Evolutionary conservation across 2,797 vertebrate genomes (phyloP).

Genomic region (Malurus splendens): DNA sequence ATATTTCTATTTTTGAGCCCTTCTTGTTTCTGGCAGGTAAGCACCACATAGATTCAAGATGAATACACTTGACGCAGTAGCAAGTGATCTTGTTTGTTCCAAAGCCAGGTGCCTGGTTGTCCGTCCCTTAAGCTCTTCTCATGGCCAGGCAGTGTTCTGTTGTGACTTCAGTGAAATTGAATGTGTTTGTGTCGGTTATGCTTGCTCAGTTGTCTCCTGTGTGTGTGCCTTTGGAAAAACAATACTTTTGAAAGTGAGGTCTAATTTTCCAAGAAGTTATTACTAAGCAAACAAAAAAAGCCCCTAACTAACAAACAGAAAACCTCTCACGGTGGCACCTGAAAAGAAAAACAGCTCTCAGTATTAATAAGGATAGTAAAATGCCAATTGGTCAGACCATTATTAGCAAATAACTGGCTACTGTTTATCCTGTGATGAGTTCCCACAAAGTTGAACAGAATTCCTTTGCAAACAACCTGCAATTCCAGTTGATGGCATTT

Average conservation of each 20-base stretch:
- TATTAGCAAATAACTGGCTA: neutral
- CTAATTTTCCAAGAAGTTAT: neutral
- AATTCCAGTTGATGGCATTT: neutral
- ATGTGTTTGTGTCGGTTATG: neutral
- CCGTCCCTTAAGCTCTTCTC: neutral
- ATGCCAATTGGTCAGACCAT: neutral
- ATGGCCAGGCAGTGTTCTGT: neutral
- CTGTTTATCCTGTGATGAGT: neutral
- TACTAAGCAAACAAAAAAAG: neutral
- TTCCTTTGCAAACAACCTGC: neutral
- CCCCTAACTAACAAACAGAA: neutral
- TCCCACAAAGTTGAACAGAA: neutral
- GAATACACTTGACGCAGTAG: neutral
- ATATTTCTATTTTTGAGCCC: neutral
- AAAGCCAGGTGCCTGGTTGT: neutral
- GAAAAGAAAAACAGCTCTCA: neutral
- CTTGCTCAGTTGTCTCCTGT: neutral
- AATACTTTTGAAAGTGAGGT: neutral
- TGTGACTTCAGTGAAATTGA: neutral
- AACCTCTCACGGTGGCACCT: neutral
- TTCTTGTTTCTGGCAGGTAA: neutral
- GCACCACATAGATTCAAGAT: neutral
- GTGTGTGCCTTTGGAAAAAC: neutral
- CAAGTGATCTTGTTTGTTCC: neutral
- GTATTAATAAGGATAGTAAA: neutral